Base-by-base conservation (phyloP, 2,797 vertebrate species). In the Odontamblyopus rebecca region DNA sequence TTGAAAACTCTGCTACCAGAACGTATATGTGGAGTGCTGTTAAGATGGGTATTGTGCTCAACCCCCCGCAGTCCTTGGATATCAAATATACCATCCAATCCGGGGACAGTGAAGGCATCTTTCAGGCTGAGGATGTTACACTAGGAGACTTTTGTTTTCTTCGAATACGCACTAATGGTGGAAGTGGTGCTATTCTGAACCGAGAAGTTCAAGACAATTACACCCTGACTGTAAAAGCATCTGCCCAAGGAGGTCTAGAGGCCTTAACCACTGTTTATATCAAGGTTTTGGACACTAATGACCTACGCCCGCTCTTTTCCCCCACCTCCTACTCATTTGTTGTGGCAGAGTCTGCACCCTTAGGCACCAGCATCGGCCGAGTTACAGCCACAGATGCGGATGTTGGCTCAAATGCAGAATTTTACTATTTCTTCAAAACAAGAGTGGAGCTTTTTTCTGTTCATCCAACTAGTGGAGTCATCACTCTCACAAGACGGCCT, bases 361-460 rank as follows among this genome's bases (percentile, higher is more conserved):
- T 97, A 83, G 95, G 97, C 83, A 91, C 95, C 77, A 99, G 96
- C 65, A 84, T 99, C 0, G 95, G 95, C 1, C 94, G 93, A 68
- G 96, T 99, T 63, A 97, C 95, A 0, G 98, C 98, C 68, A 99
- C 97, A 0, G 98, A 99, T 70, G 98, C 98, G 6, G 98, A 99
- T 71, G 92, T 97, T 54, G 98, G 98, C 79, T 96, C 96, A 59
- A 99, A 99, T 13, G 98, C 96, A 32, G 95, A 98, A 60, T 97
- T 99, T 85, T 99, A 99, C 90, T 99, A 98, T 78, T 98, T 97
- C 83, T 97, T 99, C 84, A 96, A 93, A 85, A 95, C 94, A 62
- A 93, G 91, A 83, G 94, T 95, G 0, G 95, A 96, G 64, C 87
- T 95, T 72, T 99, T 99, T 86, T 95, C 97, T 27, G 94, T 98